Percentiles rank a stretch among this genome's conserved stretches.
Evolutionary conservation across 2,113 vertebrate genomes (phyloP).

Genomic region (Tichodroma muraria): DNA sequence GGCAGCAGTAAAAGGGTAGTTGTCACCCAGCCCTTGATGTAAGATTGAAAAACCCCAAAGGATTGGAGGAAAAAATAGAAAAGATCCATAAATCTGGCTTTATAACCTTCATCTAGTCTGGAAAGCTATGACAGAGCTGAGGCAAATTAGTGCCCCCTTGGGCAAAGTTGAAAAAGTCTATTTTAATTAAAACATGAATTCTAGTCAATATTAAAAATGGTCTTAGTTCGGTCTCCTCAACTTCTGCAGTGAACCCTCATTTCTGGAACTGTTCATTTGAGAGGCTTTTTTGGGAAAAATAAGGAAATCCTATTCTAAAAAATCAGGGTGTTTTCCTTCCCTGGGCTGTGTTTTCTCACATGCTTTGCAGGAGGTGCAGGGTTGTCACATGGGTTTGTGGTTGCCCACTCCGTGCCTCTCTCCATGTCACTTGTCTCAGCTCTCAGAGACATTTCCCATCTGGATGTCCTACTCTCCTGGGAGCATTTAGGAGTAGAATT

Average conservation of each 20-base stretch:
- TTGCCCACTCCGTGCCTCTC: neutral
- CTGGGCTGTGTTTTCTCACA: neutral
- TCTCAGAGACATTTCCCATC: neutral
- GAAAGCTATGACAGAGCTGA: neutral
- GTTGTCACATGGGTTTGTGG: neutral
- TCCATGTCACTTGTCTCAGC: neutral
- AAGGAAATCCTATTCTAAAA: neutral
- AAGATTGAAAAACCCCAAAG: neutral
- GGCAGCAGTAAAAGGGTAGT: neutral
- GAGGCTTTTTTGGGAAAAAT: neutral
- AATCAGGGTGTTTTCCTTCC: neutral
- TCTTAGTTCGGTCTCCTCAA: neutral
- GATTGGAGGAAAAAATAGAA: neutral
- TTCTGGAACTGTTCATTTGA: neutral
- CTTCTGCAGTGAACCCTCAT: neutral
- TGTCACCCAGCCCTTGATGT: neutral
- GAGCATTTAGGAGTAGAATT: neutral
- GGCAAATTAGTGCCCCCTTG: neutral
- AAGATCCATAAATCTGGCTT: neutral
- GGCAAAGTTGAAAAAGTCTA: neutral
- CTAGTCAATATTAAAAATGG: neutral
- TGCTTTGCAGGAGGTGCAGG: neutral
- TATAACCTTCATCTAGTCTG: neutral
- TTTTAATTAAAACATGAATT: neutral
- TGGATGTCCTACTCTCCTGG: neutral